Conservation (phyloP, 2,113 vertebrate genomes). For the Ammodytes marinus region DNA sequence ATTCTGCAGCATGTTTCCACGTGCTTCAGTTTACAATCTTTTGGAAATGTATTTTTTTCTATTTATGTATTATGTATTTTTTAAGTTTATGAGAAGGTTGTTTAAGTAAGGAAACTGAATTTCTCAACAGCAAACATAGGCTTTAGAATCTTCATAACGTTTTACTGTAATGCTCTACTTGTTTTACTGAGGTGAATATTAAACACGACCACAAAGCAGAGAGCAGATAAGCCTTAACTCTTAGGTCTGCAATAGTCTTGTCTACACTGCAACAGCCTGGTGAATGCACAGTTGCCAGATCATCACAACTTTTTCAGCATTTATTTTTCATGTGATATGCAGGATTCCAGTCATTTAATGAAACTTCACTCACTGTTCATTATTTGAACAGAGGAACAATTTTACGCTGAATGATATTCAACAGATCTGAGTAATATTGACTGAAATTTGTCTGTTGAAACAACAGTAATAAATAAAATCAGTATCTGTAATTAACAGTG, state of each 20-base stretch:
- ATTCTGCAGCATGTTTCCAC: constrained; percentile 27
- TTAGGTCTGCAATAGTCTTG: neutral
- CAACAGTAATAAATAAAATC: neutral
- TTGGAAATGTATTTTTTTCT: constrained; percentile 6
- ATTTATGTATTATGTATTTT: constrained; percentile 39
- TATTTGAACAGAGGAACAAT: neutral
- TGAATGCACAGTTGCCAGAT: neutral
- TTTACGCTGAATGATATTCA: neutral
- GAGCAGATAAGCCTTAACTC: neutral
- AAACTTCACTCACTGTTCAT: neutral
- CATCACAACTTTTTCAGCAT: neutral
- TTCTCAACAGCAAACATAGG: constrained; percentile 10
- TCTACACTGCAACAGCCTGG: neutral
- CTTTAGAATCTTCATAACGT: constrained; percentile 12
- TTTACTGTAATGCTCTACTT: constrained; percentile 10
- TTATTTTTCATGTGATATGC: constrained; percentile 2
- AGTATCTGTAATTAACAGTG: neutral
- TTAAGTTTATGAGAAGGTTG: neutral
- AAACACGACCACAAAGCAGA: constrained; percentile 28
- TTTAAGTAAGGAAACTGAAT: neutral
- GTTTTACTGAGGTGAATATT: constrained; percentile 39
- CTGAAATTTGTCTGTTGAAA: neutral
- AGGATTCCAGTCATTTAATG: neutral
- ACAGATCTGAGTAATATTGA: neutral
- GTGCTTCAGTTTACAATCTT: constrained; percentile 1